Conservation (phyloP, 2,113 vertebrate species). For the cat (Felis catus) region F.catus_Fca126_mat1.0 CM031420.1:105851001-105851500, state of each 20-base stretch:
- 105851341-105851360: background rate
- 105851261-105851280: conserved; percentile 3
- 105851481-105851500: background rate
- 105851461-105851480: no score
- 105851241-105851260: background rate
- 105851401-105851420: background rate
- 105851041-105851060: conserved; percentile 54
- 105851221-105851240: conserved; percentile 64
- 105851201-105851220: conserved; percentile 61
- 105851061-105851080: conserved; percentile 38
- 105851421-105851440: accelerated
- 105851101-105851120: conserved; percentile 55
- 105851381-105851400: background rate
- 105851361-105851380: background rate
- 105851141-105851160: conserved; percentile 52
- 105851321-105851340: background rate
- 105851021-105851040: conserved; percentile 33
- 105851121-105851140: conserved; percentile 23
- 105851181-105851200: conserved; percentile 61
- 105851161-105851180: conserved; percentile 57
- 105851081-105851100: conserved; percentile 59
- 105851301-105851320: background rate
- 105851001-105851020: conserved; percentile 36
- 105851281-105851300: background rate
- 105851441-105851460: background rate